A percentile compares a stretch with the other conserved stretches of the same genome.
Evolutionary conservation across 2,113 vertebrate genomes (phyloP).

Genomic region (Cyprinodon tularosa): DNA sequence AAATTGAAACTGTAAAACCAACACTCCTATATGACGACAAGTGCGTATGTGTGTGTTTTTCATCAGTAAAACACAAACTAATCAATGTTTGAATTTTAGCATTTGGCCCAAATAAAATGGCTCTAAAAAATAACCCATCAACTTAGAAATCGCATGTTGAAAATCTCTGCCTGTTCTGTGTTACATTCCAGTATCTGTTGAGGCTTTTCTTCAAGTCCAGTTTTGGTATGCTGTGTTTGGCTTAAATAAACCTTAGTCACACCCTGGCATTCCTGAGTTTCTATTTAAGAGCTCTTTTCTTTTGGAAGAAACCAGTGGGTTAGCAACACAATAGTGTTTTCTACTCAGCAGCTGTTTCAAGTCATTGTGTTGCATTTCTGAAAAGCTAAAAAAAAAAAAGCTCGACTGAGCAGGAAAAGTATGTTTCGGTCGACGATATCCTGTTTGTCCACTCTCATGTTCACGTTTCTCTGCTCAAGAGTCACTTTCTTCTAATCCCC

Average conservation of each 20-base stretch:
- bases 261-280: conserved; percentile 2
- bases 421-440: conserved; percentile 60
- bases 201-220: not conserved
- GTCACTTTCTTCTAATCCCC: conserved; percentile 19
- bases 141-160: not conserved
- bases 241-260: conserved; percentile 26
- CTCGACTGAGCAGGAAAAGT: conserved; percentile 48
- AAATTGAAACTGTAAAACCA: conserved; percentile 48
- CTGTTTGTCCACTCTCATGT: conserved; percentile 49
- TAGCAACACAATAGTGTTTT: conserved; percentile 63
- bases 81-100: not conserved
- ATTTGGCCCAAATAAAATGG: not conserved
- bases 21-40: conserved; percentile 48
- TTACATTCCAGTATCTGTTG: not conserved
- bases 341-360: conserved; percentile 55
- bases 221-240: conserved; percentile 7
- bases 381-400: not conserved
- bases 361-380: conserved; percentile 51
- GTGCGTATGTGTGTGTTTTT: conserved; percentile 1
- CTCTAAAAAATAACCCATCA: not conserved
- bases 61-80: conserved; percentile 28
- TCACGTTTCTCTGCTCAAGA: conserved; percentile 15
- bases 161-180: not conserved
- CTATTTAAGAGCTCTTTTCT: conserved; percentile 29
- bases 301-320: conserved; percentile 53